Base-by-base conservation (phyloP, 2,888 invertebrate species). In the Volucella zonaria region DNA sequence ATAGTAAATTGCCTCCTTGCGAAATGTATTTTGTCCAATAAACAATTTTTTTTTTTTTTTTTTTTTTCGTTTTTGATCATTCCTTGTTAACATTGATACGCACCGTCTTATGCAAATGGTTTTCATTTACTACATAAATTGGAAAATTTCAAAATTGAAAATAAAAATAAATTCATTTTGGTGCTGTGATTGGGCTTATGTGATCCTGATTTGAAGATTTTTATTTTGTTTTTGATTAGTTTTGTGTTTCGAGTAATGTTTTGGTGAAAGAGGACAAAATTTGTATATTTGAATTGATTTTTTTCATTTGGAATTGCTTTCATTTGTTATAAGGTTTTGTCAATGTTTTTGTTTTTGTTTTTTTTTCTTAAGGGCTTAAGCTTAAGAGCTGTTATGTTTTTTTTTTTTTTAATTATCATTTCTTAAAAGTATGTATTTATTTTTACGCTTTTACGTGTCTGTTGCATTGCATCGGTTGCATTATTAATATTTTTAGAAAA, bases 171-270 rank as follows among this genome's bases (percentile, higher is more conserved):
- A 64, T 52, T 68, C 52, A 31, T 74, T 68, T 78, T 82, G 78
- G 80, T 80, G 83, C 83, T 83, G 83, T 83, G 83, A 80, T 83
- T 83, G 83, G 83, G 83, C 83, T 83, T 83, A 51, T 78, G 54
- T 82, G 31, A 67, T 58, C 67, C 42, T 31, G 10, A 42, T 62
- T 75, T 31, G 31, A 23, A 23, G 2, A 23, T 3, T 56, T 18
- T 56, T 61, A 38, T 40, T 59, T 66, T n/a, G 8, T 59, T 68
- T 70, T 70, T 18, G 49, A 11, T 51, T 82, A 23, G 2, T 23
- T 23, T 23, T 23, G 42, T 11, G 38, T 43, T 56, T 52, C 3
- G 59, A 45, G 47, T 43, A 45, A 12, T 47, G 47, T 71, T 62
- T 43, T 18, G 56, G 51, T 40, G 8, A 51, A 31, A 23, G 14